A percentile compares a stretch with the other conserved stretches of the same genome.
phyloP scores from a whole-genome alignment of 2,113 vertebrate species.

The Pipra filicauda region DNA sequence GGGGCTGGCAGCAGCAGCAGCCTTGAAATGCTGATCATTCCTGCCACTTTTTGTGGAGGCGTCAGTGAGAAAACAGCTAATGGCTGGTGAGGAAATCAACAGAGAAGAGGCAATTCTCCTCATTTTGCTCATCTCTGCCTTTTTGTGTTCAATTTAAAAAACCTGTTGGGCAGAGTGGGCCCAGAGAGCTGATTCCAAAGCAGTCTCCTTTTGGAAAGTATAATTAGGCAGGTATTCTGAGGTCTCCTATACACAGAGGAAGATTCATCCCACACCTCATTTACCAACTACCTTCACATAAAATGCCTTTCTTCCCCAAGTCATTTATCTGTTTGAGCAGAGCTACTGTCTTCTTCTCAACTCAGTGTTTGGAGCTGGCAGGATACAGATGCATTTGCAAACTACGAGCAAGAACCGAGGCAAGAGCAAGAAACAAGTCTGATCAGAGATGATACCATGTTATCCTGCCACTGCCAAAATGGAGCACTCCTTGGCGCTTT shows the following conservation, averaged over 20 bases:
- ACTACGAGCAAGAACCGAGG: neutral
- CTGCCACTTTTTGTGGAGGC: conserved; percentile 29
- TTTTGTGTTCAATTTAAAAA: neutral
- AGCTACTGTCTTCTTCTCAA: neutral
- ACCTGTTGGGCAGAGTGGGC: neutral
- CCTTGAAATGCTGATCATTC: conserved; percentile 2
- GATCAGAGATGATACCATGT: neutral
- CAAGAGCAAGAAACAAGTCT: neutral
- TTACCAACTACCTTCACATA: neutral
- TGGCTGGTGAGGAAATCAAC: conserved; percentile 9
- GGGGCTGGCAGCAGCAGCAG: conserved; percentile 22
- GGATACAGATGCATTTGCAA: neutral
- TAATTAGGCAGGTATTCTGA: neutral
- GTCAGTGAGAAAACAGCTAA: conserved; percentile 52
- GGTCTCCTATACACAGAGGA: neutral
- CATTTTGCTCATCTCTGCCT: conserved; percentile 7
- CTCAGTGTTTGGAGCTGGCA: neutral
- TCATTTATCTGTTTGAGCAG: neutral
- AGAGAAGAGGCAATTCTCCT: conserved; percentile 8
- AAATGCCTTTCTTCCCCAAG: neutral
- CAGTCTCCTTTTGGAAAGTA: neutral
- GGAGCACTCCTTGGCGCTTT: neutral
- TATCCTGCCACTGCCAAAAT: neutral
- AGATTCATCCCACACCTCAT: neutral
- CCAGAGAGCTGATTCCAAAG: neutral